Base-by-base conservation (phyloP, 2,888 invertebrate species). In the Seira sanloemensis region DNA sequence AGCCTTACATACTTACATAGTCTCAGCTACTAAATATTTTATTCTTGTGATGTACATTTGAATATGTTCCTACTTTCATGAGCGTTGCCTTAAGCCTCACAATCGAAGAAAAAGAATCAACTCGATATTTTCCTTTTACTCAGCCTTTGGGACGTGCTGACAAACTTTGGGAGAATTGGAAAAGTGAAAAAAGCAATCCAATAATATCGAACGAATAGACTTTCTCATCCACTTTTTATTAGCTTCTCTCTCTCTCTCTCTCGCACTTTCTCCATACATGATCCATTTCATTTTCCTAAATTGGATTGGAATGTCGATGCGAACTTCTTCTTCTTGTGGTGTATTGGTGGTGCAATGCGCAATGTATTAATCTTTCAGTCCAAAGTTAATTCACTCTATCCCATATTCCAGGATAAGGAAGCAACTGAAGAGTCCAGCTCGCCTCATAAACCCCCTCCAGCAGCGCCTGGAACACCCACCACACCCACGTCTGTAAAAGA, bases 341-440 rank as follows among this genome's bases (percentile, higher is more conserved):
- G 5, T 37, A 37, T 37, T 37, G 4, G 37, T 7, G 4, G 4
- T 12, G 37, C 37, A 37, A 37, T 37, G 5, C 37, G 37, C 37
- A 37, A 37, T 37, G 37, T 12, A 12, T 37, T n/a, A n/a, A n/a
- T n/a, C n/a, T n/a, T n/a, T n/a, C n/a, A n/a, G n/a, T n/a, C n/a
- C n/a, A 37, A 7, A 37, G 12, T 37, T 37, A 7, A 50, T 37
- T 68, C 16, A 19, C 65, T 77, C 7, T 68, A 50, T 54, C 1
- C 12, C 25, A 76, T 23, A 25, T 54, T 26, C 9, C 37, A 81
- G 81, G 81, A 81, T n/a, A 85, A 86, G 66, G 84, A 87, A 16
- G 77, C 86, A 37, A 81, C 85, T 18, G 84, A 87, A 76, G 88
- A 88, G 67, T 85, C 84, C 4, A 85, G 84, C 24, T 26, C 80